Evolutionary conservation across 2,797 vertebrate species (phyloP).

Genomic region (Limosa lapponica): DNA sequence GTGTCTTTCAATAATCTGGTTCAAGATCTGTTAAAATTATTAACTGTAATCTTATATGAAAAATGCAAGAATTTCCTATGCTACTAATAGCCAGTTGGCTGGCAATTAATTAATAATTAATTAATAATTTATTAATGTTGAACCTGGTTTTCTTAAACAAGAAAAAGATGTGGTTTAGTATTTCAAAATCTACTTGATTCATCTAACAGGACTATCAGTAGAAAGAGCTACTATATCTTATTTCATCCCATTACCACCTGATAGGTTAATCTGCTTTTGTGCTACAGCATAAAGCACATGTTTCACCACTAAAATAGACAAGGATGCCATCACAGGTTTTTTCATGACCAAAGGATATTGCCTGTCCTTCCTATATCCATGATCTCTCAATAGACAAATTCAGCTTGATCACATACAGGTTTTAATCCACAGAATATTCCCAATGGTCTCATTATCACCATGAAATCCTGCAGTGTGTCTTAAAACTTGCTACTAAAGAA

Average conservation of each 20-base stretch:
- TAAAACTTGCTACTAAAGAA: neutral
- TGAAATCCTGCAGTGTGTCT: neutral
- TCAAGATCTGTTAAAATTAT: neutral
- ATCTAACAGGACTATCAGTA: neutral
- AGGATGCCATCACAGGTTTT: neutral
- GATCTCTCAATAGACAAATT: neutral
- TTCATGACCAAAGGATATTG: neutral
- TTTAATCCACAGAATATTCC: neutral
- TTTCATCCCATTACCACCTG: neutral
- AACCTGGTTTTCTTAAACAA: neutral
- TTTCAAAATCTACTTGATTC: neutral
- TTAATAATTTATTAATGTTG: neutral
- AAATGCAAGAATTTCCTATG: neutral
- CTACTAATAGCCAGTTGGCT: neutral
- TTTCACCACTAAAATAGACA: neutral
- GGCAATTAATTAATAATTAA: too few relatives aligned
- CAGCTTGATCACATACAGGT: neutral
- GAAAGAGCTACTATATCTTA: neutral
- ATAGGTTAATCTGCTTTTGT: neutral
- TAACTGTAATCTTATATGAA: neutral
- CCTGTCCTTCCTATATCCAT: neutral
- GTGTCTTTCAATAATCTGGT: neutral
- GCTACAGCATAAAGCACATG: neutral
- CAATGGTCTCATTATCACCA: neutral
- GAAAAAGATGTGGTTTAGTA: neutral